These are phyloP conservation scores for Thomomys bottae DNA, from an alignment of 2,113 vertebrate genomes.

Conservation along the genomic window DNA sequence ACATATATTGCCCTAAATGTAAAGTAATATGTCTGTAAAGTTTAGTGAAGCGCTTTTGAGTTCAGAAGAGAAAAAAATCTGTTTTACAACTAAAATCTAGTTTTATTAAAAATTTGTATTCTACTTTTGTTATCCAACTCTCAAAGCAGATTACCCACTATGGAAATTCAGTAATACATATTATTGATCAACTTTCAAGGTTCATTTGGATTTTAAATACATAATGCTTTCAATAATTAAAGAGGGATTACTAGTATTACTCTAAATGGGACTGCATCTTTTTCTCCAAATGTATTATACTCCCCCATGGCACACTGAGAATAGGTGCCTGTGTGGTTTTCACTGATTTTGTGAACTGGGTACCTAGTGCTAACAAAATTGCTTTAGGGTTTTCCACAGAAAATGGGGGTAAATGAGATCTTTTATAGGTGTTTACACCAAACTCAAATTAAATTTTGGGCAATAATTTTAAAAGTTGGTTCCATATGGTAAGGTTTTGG, in stretches of 20 bases:
- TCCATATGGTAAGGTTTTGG: slow-evolving; percentile 33
- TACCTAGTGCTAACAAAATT: slow-evolving; percentile 33
- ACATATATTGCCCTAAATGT: background rate
- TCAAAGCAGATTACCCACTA: background rate
- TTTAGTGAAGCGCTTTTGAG: background rate
- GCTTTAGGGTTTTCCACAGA: slow-evolving; percentile 35
- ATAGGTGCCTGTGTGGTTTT: background rate
- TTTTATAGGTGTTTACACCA: background rate
- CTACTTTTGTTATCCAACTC: slow-evolving; percentile 48
- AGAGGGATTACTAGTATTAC: slow-evolving; percentile 49
- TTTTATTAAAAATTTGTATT: slow-evolving; percentile 32
- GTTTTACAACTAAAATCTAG: background rate
- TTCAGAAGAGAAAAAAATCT: slow-evolving; percentile 39
- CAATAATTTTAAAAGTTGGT: slow-evolving; percentile 37
- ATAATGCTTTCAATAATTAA: slow-evolving; percentile 51
- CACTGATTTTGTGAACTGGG: background rate
- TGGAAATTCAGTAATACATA: slow-evolving; percentile 30
- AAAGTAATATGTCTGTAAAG: background rate
- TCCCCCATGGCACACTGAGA: background rate
- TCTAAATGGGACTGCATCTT: slow-evolving; percentile 27
- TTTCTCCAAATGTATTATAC: slow-evolving; percentile 30
- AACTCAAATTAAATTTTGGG: slow-evolving; percentile 53
- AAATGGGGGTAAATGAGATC: slow-evolving; percentile 49
- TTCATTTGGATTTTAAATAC: slow-evolving; percentile 58
- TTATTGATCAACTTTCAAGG: slow-evolving; percentile 47